These are phyloP conservation scores for Galemys pyrenaicus DNA, from an alignment of 2,113 vertebrate genomes.

Conservation along the genomic window DNA sequence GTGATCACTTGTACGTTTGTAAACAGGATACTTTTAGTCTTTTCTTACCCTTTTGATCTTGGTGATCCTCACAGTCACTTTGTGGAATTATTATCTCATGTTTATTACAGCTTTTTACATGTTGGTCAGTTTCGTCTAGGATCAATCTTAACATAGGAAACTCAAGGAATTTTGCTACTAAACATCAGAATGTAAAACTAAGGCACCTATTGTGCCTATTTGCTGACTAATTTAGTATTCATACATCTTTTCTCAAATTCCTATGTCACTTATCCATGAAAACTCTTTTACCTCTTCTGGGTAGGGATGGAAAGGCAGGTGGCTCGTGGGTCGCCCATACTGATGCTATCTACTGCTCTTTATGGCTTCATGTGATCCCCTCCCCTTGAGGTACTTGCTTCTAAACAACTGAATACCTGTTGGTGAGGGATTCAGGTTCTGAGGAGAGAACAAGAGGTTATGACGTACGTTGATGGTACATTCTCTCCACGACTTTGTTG, in stretches of 20 bases:
- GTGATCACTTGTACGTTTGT: neutral
- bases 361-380: neutral
- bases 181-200: neutral
- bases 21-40: neutral
- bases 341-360: neutral
- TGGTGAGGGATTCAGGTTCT: too few relatives aligned
- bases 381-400: neutral
- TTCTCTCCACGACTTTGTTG: neutral
- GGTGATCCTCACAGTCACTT: neutral
- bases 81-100: neutral
- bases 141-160: slow-evolving; percentile 1
- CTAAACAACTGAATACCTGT: neutral
- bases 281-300: neutral
- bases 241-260: neutral
- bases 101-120: neutral
- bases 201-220: neutral
- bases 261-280: neutral
- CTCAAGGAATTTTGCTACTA: neutral
- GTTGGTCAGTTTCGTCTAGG: neutral
- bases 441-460: neutral
- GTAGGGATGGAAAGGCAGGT: neutral
- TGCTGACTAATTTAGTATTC: neutral
- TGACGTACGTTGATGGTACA: neutral
- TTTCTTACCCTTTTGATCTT: neutral
- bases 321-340: neutral